Evolutionary conservation across 2,797 vertebrate species (phyloP).

Genomic region (Tadarida brasiliensis): DNA sequence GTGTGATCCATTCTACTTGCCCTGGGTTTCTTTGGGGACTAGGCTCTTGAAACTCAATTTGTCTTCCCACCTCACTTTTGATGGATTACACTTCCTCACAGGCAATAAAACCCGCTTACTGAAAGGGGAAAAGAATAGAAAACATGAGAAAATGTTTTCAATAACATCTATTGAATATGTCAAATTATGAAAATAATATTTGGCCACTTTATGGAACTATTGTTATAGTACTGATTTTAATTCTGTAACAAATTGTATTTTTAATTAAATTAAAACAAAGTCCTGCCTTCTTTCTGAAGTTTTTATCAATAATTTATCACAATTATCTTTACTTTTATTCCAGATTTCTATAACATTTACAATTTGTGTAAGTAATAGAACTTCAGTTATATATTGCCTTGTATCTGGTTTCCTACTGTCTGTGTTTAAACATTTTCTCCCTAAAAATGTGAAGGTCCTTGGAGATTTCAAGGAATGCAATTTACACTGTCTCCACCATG

Average conservation of each 20-base stretch:
- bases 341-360: slow-evolving; percentile 46
- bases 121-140: background rate
- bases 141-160: background rate
- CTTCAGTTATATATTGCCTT: slow-evolving; percentile 50
- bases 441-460: slow-evolving; percentile 43
- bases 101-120: slow-evolving; percentile 20
- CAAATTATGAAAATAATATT: slow-evolving; percentile 59
- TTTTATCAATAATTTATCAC: slow-evolving; percentile 66
- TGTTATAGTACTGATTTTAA: slow-evolving; percentile 36
- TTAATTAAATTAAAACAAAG: slow-evolving; percentile 53
- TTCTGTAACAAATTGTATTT: slow-evolving; percentile 51
- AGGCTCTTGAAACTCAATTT: background rate
- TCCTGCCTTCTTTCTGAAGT: slow-evolving; percentile 22
- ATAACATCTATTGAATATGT: slow-evolving; percentile 36
- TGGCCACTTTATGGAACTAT: slow-evolving; percentile 38
- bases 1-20: background rate
- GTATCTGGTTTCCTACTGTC: slow-evolving; percentile 43
- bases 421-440: slow-evolving; percentile 65
- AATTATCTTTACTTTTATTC: slow-evolving; percentile 44
- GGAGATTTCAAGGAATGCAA: slow-evolving; percentile 25
- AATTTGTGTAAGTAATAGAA: slow-evolving; percentile 50
- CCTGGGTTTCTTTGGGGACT: background rate
- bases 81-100: background rate
- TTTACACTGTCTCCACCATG: background rate
- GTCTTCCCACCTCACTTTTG: background rate